These are phyloP conservation scores for Micrastur ruficollis DNA, from an alignment of 2,797 vertebrate genomes.

Conservation along the genomic window DNA sequence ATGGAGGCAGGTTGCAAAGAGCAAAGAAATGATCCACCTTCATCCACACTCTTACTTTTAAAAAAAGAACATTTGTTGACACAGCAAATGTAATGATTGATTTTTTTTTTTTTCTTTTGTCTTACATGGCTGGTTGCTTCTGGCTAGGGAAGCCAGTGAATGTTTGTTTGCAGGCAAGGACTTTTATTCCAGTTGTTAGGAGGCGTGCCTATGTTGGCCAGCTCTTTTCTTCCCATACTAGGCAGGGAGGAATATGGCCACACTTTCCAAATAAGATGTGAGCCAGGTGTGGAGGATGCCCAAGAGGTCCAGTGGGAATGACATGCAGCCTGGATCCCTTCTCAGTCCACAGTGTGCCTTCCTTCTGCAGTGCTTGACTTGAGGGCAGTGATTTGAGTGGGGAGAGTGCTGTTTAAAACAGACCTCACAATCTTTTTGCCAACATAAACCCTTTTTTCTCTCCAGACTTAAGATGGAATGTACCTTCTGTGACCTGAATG, in stretches of 20 bases:
- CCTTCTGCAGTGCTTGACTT: neutral
- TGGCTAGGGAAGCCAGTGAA: neutral
- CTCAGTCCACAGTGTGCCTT: neutral
- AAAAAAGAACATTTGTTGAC: neutral
- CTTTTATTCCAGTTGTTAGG: neutral
- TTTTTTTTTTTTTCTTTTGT: neutral
- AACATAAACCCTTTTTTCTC: neutral
- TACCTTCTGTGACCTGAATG: neutral
- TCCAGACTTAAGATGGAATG: neutral
- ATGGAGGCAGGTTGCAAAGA: neutral
- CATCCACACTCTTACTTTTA: neutral
- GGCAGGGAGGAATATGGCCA: neutral
- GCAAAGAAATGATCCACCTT: neutral
- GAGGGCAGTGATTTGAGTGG: neutral
- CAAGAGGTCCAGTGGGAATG: accelerated
- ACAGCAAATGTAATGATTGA: neutral
- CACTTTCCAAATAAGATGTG: accelerated
- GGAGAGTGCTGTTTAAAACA: neutral
- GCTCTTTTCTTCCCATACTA: neutral
- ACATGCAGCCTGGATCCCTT: neutral
- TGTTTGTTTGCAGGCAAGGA: neutral
- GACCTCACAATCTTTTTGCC: neutral
- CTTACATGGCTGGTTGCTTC: neutral
- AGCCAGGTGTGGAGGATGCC: neutral
- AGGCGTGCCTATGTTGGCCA: neutral